phyloP scores from a whole-genome alignment of 2,113 vertebrate genomes.

The Antechinus flavipes region DNA sequence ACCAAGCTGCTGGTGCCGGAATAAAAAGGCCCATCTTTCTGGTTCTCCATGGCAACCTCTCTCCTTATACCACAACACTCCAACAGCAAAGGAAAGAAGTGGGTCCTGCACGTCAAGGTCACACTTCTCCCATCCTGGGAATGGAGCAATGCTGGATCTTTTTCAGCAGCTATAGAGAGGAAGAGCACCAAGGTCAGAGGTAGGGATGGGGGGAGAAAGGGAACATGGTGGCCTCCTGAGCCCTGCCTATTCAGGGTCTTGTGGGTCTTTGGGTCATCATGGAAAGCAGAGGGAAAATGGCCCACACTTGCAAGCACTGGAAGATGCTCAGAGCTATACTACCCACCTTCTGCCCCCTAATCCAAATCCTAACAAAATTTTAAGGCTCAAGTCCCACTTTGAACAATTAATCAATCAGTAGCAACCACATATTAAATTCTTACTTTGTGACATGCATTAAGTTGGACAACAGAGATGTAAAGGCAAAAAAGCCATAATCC shows the following conservation, averaged over 20 bases:
- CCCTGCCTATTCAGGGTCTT: not conserved
- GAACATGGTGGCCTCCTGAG: not conserved
- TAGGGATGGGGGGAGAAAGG: not conserved
- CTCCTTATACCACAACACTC: not conserved
- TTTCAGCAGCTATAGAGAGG: constrained; percentile 26
- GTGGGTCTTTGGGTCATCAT: not conserved
- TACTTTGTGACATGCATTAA: too few species aligned
- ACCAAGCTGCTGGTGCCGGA: constrained; percentile 17
- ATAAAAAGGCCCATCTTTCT: not conserved
- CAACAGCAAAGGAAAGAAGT: constrained; percentile 38
- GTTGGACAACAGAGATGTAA: not conserved
- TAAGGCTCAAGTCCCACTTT: too few species aligned
- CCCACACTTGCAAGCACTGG: too few species aligned
- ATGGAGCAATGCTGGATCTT: not conserved
- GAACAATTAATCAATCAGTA: too few species aligned
- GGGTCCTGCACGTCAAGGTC: constrained; percentile 32
- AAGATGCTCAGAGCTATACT: too few species aligned
- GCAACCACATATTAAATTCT: too few species aligned
- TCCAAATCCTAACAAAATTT: too few species aligned
- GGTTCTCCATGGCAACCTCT: not conserved
- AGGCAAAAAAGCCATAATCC: not conserved
- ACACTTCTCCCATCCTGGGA: not conserved
- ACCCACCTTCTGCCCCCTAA: not conserved
- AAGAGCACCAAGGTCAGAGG: not conserved
- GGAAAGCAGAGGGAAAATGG: not conserved